phyloP scores from a whole-genome alignment of 1,140 invertebrate genomes.

The Lepidurus arcticus region DNA sequence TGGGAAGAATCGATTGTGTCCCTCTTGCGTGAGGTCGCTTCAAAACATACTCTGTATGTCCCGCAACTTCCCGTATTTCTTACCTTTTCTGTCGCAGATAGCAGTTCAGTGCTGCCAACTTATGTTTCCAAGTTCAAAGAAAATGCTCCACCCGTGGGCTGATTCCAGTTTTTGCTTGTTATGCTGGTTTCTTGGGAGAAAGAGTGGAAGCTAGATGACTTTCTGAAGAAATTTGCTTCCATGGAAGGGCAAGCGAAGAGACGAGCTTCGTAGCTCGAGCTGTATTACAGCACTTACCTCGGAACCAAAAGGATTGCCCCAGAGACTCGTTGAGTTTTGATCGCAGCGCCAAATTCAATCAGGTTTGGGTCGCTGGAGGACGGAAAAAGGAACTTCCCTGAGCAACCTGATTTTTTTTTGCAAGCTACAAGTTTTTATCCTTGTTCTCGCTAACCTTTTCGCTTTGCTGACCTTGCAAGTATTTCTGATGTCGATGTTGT shows the following conservation, averaged over 20 bases:
- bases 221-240: too few relatives aligned
- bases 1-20: not conserved
- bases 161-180: too few relatives aligned
- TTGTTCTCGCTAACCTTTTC: too few relatives aligned
- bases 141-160: too few relatives aligned
- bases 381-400: not conserved
- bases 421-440: too few relatives aligned
- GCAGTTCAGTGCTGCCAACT: too few relatives aligned
- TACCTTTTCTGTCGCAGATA: too few relatives aligned
- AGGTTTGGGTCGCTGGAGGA: not conserved
- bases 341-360: constrained; percentile 9
- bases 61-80: too few relatives aligned
- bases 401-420: not conserved
- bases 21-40: not conserved
- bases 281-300: not conserved
- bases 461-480: too few relatives aligned
- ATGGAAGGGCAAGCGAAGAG: not conserved
- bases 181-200: too few relatives aligned
- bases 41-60: not conserved
- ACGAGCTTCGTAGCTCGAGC: not conserved
- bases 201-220: too few relatives aligned
- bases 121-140: too few relatives aligned
- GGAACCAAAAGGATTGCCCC: not conserved
- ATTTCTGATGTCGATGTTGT: not conserved
- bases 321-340: constrained; percentile 12